Base-by-base conservation (phyloP, 2,113 vertebrate species). In the crab-eating macaque (Macaca fascicularis) region DNA sequence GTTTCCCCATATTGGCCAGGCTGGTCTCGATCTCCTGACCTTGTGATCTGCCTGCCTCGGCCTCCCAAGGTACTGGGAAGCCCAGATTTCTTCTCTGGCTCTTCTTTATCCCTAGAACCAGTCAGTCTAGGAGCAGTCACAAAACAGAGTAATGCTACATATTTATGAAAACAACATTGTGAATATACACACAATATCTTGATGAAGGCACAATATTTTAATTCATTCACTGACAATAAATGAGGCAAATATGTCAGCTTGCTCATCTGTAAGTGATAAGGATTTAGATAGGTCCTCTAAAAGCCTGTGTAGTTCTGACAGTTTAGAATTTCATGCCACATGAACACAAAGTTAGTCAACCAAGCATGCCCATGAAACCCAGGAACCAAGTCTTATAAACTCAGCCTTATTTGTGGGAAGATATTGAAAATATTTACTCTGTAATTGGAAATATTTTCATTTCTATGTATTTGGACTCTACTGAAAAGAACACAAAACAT, bases 401-500 rank as follows among this genome's bases (percentile, higher is more conserved):
- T 10, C 76, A 74, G 38, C 20, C n/a, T 16, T 48, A 75, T 95
- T 70, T 45, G 8, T 90, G 43, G 48, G 27, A 92, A 69, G 81
- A 59, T 40, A 81, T 0, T 76, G 38, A 93, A 84, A 89, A 83
- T 30, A 86, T 69, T 52, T 64, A 67, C 17, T 69, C 23, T 80
- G 6, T 89, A 80, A 84, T 22, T 88, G 61, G 12, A 93, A 92
- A 74, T 82, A 76, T 43, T 95, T 85, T 79, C 57, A 50, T 94
- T 95, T 97, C 43, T 74, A 59, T 48, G 93, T 57, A 88, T 74
- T 96, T 81, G 67, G 25, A 35, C 7, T 84, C 57, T 84, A 50
- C 40, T 48, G 32, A 61, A 93, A 92, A 38, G 91, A 72, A 79
- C 17, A 61, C 6, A 94, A 95, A 90, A 22, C 5, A 88, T 74